These are phyloP conservation scores for Leucosticte australis DNA, from an alignment of 2,113 vertebrate species.

Conservation along the genomic window DNA sequence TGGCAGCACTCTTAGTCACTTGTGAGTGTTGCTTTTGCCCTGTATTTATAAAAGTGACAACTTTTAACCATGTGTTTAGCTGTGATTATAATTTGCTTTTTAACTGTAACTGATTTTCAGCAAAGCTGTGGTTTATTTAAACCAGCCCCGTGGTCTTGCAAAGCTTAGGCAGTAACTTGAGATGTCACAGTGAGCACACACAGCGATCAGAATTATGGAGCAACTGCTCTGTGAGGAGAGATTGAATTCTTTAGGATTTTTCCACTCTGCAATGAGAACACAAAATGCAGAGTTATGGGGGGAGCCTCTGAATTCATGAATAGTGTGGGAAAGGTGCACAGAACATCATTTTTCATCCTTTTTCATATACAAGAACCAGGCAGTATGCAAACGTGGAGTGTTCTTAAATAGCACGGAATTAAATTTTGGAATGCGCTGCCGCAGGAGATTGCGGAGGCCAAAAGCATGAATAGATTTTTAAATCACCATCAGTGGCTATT, in stretches of 20 bases:
- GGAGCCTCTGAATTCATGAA: neutral
- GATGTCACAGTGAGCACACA: neutral
- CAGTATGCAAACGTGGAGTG: neutral
- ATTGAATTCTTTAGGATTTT: conserved; percentile 3
- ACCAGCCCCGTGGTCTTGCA: neutral
- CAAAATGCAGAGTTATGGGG: neutral
- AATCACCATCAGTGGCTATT: neutral
- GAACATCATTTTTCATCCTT: neutral
- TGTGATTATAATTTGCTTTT: neutral
- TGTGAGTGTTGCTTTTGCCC: neutral
- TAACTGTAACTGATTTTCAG: neutral
- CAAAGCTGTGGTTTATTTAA: neutral
- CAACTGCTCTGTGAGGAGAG: conserved; percentile 48
- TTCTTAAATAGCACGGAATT: neutral
- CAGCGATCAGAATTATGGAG: neutral
- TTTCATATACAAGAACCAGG: neutral
- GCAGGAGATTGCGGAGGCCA: neutral
- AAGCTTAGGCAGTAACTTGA: conserved; percentile 14
- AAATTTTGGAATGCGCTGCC: neutral
- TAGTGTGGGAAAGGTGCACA: conserved; percentile 1
- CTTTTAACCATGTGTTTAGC: neutral
- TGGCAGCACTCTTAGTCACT: neutral
- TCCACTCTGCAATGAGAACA: neutral
- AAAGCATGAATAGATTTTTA: neutral
- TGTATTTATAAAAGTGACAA: neutral